Conservation (phyloP, 2,113 vertebrate genomes). For the Sinocyclocheilus maitianheensis region DNA sequence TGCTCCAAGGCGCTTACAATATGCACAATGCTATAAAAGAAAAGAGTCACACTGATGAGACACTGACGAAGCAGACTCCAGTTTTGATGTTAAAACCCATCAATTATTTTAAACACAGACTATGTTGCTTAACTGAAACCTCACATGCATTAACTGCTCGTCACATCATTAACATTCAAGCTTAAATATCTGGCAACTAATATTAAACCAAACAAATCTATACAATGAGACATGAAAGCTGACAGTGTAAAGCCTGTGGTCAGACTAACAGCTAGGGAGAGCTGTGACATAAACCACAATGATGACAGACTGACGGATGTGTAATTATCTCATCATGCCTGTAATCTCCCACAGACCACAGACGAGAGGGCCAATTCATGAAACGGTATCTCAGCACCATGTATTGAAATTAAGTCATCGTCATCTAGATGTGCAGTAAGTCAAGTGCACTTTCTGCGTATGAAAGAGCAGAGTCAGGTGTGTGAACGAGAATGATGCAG, state of each 20-base stretch:
- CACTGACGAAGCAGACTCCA: not conserved
- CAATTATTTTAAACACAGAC: conserved; percentile 2
- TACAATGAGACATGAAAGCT: conserved; percentile 19
- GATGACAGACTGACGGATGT: conserved; percentile 13
- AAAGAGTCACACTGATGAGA: conserved; percentile 43
- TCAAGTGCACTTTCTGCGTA: not conserved
- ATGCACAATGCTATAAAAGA: conserved; percentile 90
- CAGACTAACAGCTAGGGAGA: conserved; percentile 9
- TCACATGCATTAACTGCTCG: not conserved
- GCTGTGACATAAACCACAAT: conserved; percentile 22
- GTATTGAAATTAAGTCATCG: not conserved
- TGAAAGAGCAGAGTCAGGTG: not conserved
- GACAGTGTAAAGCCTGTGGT: conserved; percentile 32
- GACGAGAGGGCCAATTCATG: not conserved
- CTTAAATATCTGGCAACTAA: not conserved
- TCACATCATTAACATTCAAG: not conserved
- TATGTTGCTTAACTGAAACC: not conserved
- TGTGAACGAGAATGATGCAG: not conserved
- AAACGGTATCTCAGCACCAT: conserved; percentile 1
- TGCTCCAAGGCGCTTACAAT: conserved; percentile 99
- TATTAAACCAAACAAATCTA: not conserved
- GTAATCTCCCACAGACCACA: conserved; percentile 37
- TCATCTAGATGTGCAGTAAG: not conserved
- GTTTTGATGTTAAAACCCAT: not conserved
- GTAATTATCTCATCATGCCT: conserved; percentile 21